Evolutionary conservation across 2,113 vertebrate species (phyloP).

Genomic region (Corapipo altera): DNA sequence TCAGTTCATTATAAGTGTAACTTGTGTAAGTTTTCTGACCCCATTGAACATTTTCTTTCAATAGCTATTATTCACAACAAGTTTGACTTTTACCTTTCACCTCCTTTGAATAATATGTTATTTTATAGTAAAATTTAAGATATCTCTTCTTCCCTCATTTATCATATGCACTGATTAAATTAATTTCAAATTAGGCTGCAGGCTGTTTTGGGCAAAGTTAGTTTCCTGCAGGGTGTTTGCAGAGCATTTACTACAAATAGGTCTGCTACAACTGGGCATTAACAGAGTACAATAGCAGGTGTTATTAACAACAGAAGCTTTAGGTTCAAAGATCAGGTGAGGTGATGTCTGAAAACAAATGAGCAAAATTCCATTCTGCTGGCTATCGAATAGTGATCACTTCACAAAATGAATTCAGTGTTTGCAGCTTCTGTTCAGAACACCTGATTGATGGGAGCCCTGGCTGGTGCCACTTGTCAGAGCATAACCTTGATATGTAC

Average conservation of each 20-base stretch:
- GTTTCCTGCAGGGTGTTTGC: neutral
- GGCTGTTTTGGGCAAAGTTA: neutral
- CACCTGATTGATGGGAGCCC: neutral
- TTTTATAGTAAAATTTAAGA: neutral
- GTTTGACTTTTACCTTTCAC: neutral
- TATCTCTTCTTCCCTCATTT: neutral
- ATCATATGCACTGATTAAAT: neutral
- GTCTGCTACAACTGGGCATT: neutral
- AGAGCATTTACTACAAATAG: neutral
- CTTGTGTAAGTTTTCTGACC: neutral
- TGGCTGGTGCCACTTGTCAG: neutral
- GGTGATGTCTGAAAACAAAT: neutral
- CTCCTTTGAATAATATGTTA: neutral
- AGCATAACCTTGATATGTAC: neutral
- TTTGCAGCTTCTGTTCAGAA: neutral
- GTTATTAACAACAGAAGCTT: neutral
- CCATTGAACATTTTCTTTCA: neutral
- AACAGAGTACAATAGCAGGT: neutral
- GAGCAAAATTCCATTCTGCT: neutral
- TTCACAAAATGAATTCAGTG: neutral
- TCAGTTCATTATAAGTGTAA: neutral
- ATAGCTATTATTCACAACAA: neutral
- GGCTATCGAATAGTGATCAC: neutral
- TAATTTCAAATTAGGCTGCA: neutral
- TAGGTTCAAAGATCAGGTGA: constrained; percentile 15